Evolutionary conservation across 2,888 invertebrate species (phyloP), one percentile per base, ranked within the genome.

Genomic region (Parnassius mnemosyne): DNA sequence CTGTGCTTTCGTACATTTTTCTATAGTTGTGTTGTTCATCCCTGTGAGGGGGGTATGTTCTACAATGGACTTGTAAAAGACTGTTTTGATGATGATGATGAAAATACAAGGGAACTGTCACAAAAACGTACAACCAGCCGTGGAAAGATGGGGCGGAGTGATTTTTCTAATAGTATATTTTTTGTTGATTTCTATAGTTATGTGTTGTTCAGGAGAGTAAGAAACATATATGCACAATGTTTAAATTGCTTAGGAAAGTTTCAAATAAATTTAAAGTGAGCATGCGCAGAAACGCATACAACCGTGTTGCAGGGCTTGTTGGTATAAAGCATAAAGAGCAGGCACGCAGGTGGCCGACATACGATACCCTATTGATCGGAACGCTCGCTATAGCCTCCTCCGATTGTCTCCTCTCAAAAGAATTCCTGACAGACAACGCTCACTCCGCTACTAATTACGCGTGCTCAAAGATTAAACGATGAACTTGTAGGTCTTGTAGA

Each of bases 321-420:
- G 71, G 66, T 46, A 57, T n/a, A 49, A n/a, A 47, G 62, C 53
- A 63, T 55, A 63, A 73, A 76, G 75, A 77, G 76, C 78, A 75
- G 75, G 73, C 78, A 79, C 79, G 85, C 90, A 91, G 90, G 90
- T 90, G 90, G 90, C 89, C 86, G 90, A 88, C 73, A 91, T 83
- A 85, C 87, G 90, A 91, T 89, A 89, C 79, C 82, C 85, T 77
- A 88, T 89, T 89, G 88, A 87, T 81, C 76, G 74, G 73, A 72
- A 76, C 75, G 77, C 73, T 76, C 75, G 77, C 68, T 69, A 68
- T 75, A 79, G 83, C 80, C 77, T 79, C 78, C 80, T 82, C 82
- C 83, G 79, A 83, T 87, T 89, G 84, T 89, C 86, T 87, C 80
- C 73, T 73, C 71, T 87, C 81, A 85, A 91, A 85, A 83, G 90